These are phyloP conservation scores for Malaclemys terrapin DNA, from an alignment of 2,113 vertebrate genomes.

Conservation along the genomic window DNA sequence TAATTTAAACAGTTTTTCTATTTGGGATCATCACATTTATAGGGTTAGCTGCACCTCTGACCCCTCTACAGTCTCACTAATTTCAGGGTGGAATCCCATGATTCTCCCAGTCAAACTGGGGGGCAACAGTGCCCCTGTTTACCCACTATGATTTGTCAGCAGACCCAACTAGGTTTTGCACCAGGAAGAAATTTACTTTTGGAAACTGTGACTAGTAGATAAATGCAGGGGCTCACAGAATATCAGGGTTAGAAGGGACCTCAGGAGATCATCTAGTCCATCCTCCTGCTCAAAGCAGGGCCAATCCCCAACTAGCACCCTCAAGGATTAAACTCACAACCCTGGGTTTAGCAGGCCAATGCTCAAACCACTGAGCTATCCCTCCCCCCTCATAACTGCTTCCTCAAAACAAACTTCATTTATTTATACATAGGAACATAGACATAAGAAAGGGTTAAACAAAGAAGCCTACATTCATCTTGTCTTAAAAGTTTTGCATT, in stretches of 20 bases:
- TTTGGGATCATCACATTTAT: background rate
- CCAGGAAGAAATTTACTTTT: background rate
- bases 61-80: background rate
- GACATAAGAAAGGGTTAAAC: background rate
- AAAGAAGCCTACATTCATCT: rapidly evolving
- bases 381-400: background rate
- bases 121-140: background rate
- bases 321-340: no score
- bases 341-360: no score
- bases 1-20: background rate
- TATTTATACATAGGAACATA: rapidly evolving
- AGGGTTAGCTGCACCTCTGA: background rate
- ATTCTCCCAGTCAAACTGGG: background rate
- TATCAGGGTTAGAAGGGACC: no score
- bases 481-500: background rate
- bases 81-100: background rate
- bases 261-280: no score
- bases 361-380: no score
- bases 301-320: no score
- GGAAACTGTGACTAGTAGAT: background rate
- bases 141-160: rapidly evolving
- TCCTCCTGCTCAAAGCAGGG: no score
- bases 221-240: background rate
- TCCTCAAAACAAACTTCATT: background rate
- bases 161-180: background rate